Percentiles rank a stretch among this genome's conserved stretches.
Evolutionary conservation across 1,140 invertebrate species (phyloP).

Genomic region (Megalopta genalis): DNA sequence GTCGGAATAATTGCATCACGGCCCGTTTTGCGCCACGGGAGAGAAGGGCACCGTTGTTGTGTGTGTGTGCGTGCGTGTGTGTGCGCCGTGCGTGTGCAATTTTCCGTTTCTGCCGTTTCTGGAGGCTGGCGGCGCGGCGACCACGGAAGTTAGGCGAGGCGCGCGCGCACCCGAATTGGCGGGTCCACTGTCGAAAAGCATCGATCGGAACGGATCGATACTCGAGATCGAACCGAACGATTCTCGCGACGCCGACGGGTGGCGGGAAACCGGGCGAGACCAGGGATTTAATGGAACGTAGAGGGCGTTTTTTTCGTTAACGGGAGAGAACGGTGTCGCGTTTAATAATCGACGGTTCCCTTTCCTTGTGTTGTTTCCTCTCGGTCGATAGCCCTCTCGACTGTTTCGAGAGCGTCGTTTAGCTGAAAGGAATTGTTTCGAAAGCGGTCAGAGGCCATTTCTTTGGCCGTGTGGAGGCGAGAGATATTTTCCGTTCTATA

Average conservation of each 20-base stretch:
- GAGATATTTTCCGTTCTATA: constrained; percentile 39
- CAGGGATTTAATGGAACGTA: too few relatives aligned
- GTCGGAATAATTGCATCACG: background rate
- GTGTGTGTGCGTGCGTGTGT: too few relatives aligned
- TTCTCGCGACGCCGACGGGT: too few relatives aligned
- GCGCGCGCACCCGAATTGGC: too few relatives aligned
- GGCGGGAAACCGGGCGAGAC: too few relatives aligned
- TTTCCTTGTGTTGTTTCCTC: background rate
- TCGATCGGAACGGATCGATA: background rate
- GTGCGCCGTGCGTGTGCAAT: too few relatives aligned
- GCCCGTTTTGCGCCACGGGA: too few relatives aligned
- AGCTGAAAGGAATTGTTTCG: constrained; percentile 33
- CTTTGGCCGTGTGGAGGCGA: constrained; percentile 18
- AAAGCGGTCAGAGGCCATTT: constrained; percentile 33
- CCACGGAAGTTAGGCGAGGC: too few relatives aligned
- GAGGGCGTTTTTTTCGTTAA: background rate
- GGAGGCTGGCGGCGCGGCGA: too few relatives aligned
- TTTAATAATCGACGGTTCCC: background rate
- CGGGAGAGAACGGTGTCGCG: background rate
- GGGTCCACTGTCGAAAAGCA: too few relatives aligned
- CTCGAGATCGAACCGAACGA: background rate
- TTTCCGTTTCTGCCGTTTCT: too few relatives aligned
- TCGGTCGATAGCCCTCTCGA: constrained; percentile 10
- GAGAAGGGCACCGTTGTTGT: too few relatives aligned
- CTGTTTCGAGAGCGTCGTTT: constrained; percentile 28